Base-by-base conservation (phyloP, 2,113 vertebrate genomes). In the Cisticola juncidis region DNA sequence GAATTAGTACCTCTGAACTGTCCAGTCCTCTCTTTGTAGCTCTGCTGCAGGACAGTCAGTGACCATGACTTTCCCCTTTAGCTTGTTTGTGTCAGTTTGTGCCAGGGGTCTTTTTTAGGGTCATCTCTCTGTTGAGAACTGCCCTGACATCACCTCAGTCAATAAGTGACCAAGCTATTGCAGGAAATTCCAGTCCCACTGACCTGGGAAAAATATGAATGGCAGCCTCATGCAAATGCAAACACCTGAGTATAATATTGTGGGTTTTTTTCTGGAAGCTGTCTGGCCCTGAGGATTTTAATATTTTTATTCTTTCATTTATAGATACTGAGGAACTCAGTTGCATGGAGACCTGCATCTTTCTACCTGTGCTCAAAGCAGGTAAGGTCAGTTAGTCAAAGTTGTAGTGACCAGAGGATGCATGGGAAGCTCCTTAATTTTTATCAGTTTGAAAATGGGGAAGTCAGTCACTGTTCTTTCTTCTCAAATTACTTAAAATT, bases 11-110 rank as follows among this genome's bases (percentile, higher is more conserved):
- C 13, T 78, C 44, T 66, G 71, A 44, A 22, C 3, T 10, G 23
- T 42, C 25, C 14, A 21, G 22, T 12, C 7, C 21, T 69, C 12
- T 69, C 35, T 51, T 13, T 51, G 8, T 22, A 53, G 21, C 6
- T 1, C 13, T 54, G 26, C 36, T 68, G 40, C 24, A 47, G 48
- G 31, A n/a, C 0, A 0, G 1, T 62, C 0, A 0, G 47, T 21
- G 24, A 7, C 51, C 51, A 1, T 25, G 68, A 28, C 10, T 71
- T 85, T 68, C 58, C 22, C 22, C 40, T 60, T 42, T n/a, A 42
- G 12, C 19, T 71, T 62, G 23, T 21, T 33, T 40, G 38, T 64
- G 58, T 48, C 54, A 40, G 23, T 15, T 29, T 21, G 15, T 29
- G 24, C 18, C 68, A 88, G 56, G 47, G 15, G 11, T 38, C 54